Conservation (phyloP, 2,888 invertebrate species). For the Pegoplata infirma region DNA sequence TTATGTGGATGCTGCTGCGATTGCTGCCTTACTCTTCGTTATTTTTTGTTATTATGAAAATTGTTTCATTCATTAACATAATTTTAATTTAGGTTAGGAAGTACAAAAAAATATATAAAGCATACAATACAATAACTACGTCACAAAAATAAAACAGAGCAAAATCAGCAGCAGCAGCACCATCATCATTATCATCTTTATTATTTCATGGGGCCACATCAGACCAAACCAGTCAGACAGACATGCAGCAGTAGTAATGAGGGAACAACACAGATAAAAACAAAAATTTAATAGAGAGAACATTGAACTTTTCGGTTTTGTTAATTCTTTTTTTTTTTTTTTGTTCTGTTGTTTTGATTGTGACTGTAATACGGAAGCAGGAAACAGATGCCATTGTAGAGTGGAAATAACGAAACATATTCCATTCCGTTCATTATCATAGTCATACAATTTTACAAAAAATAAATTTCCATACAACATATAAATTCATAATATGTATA, state of each 20-base stretch:
- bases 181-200: constrained; percentile 7
- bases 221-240: constrained; percentile 27
- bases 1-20: not conserved
- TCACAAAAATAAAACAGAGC: constrained; percentile 26
- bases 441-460: not conserved
- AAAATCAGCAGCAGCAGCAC: constrained; percentile 28
- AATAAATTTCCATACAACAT: too few species aligned
- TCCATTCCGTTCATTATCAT: too few species aligned
- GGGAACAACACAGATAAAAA: constrained; percentile 12
- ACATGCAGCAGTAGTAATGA: constrained; percentile 34
- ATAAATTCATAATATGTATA: not conserved
- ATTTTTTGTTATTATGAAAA: constrained; percentile 37
- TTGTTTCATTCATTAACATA: constrained; percentile 72
- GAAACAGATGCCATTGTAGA: constrained; percentile 45
- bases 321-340: too few species aligned
- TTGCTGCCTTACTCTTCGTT: constrained; percentile 25
- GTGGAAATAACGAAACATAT: not conserved
- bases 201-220: too few species aligned
- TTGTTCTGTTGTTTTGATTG: not conserved
- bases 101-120: too few species aligned
- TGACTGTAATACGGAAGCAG: constrained; percentile 32
- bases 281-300: constrained; percentile 47
- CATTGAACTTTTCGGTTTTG: constrained; percentile 56
- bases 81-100: constrained; percentile 77
- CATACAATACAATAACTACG: constrained; percentile 6